These are phyloP conservation scores for Taeniopygia guttata DNA, from an alignment of 2,797 vertebrate genomes.

Conservation along the genomic window DNA sequence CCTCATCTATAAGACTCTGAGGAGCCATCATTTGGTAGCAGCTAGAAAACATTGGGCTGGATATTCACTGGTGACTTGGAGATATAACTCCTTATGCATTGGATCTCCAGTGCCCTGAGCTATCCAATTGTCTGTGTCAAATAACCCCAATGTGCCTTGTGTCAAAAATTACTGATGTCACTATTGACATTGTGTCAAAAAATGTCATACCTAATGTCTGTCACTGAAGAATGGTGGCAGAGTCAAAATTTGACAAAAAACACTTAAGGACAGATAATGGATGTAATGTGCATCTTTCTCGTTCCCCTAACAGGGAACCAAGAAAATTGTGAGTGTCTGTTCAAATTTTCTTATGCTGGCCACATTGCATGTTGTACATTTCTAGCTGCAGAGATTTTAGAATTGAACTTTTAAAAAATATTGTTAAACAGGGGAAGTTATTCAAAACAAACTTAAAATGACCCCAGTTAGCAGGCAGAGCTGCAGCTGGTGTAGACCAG, in stretches of 20 bases:
- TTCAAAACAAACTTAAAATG: background rate
- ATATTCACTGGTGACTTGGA: constrained; percentile 40
- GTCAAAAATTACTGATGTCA: constrained; percentile 46
- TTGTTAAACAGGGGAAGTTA: background rate
- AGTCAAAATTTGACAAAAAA: constrained; percentile 62
- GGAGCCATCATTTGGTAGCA: constrained; percentile 32
- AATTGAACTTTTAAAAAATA: background rate
- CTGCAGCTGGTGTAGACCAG: background rate
- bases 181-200: constrained; percentile 43
- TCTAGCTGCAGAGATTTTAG: background rate
- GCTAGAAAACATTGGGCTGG: background rate
- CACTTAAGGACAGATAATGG: constrained; percentile 43
- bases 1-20: constrained; percentile 29
- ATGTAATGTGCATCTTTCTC: constrained; percentile 2
- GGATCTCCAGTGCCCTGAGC: constrained; percentile 47
- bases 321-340: constrained; percentile 46
- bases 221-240: constrained; percentile 35
- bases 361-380: background rate
- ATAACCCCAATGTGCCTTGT: constrained; percentile 67
- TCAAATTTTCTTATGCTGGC: constrained; percentile 9
- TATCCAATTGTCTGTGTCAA: constrained; percentile 46
- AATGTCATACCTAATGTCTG: constrained; percentile 12
- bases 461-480: background rate
- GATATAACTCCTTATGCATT: constrained; percentile 22
- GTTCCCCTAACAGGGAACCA: background rate